Evolutionary conservation across 1,140 invertebrate species (phyloP).

Genomic region (Hypsibius dujardini): DNA sequence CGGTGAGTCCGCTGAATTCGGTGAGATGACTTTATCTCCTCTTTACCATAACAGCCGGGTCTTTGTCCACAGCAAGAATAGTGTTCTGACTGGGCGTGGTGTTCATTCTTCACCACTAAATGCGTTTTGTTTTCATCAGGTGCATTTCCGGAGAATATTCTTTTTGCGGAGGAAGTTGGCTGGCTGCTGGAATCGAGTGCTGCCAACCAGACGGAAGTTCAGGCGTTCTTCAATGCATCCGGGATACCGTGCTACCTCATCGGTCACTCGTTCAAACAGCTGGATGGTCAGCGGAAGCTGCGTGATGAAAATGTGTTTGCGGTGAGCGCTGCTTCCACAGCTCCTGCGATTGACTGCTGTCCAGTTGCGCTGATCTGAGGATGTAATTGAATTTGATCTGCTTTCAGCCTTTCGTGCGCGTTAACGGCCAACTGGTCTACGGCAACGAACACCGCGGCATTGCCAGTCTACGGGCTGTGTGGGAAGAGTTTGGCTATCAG

Average conservation of each 20-base stretch:
- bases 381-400: too few relatives aligned
- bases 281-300: slow-evolving; percentile 25
- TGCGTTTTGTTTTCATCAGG: too few relatives aligned
- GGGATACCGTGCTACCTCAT: slow-evolving; percentile 50
- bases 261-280: slow-evolving; percentile 41
- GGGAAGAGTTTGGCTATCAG: slow-evolving; percentile 87
- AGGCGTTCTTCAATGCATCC: slow-evolving; percentile 41
- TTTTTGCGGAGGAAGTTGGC: slow-evolving; percentile 80
- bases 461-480: slow-evolving; percentile 50
- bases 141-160: slow-evolving; percentile 31
- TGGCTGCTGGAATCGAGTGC: slow-evolving; percentile 64
- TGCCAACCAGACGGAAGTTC: slow-evolving; percentile 40
- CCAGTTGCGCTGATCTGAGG: background rate
- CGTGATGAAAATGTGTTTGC: slow-evolving; percentile 28
- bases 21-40: too few relatives aligned
- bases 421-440: slow-evolving; percentile 44
- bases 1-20: slow-evolving; percentile 15
- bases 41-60: too few relatives aligned
- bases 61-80: too few relatives aligned
- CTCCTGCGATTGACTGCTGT: slow-evolving; percentile 33
- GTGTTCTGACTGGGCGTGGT: too few relatives aligned
- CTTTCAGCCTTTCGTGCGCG: slow-evolving; percentile 24
- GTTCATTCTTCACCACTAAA: too few relatives aligned
- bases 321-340: slow-evolving; percentile 47
- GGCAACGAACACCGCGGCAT: slow-evolving; percentile 31